These are phyloP conservation scores for Ichneumoninae sp. DNA, from an alignment of 2,888 invertebrate species.

Conservation along the genomic window DNA sequence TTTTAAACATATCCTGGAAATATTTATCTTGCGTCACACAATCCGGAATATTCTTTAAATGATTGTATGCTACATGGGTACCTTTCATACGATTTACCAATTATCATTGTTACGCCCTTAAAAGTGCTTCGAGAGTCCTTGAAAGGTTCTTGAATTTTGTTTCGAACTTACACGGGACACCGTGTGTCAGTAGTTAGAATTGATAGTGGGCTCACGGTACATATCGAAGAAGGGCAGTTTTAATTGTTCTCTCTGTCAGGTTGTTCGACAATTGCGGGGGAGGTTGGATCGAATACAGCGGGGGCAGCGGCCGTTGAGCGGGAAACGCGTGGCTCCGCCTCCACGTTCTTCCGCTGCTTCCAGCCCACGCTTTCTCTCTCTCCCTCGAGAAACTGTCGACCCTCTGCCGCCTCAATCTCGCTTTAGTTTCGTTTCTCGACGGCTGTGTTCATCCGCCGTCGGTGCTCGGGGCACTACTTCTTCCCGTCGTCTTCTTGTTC, in stretches of 20 bases:
- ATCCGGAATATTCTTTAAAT: background rate
- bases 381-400: slow-evolving; percentile 59
- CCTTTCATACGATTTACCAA: background rate
- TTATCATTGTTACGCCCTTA: too few relatives aligned
- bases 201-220: background rate
- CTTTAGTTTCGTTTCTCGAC: slow-evolving; percentile 73
- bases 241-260: background rate
- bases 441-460: slow-evolving; percentile 61
- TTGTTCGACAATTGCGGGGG: slow-evolving; percentile 24
- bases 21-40: background rate
- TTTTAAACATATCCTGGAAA: background rate
- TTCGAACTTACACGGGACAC: background rate
- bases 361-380: slow-evolving; percentile 58
- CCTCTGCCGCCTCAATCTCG: slow-evolving; percentile 73
- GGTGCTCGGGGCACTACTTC: slow-evolving; percentile 39
- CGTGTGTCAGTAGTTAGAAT: background rate
- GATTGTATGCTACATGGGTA: background rate
- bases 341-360: slow-evolving; percentile 61
- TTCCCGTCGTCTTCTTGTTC: slow-evolving; percentile 11
- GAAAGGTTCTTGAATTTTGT: background rate
- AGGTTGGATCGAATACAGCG: slow-evolving; percentile 43
- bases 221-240: background rate
- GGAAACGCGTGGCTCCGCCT: slow-evolving; percentile 66
- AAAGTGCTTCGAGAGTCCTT: background rate
- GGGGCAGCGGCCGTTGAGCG: slow-evolving; percentile 45